Percentiles rank a stretch among this genome's conserved stretches.
phyloP scores from a whole-genome alignment of 2,888 invertebrate genomes.

The Drosophila merina region DNA sequence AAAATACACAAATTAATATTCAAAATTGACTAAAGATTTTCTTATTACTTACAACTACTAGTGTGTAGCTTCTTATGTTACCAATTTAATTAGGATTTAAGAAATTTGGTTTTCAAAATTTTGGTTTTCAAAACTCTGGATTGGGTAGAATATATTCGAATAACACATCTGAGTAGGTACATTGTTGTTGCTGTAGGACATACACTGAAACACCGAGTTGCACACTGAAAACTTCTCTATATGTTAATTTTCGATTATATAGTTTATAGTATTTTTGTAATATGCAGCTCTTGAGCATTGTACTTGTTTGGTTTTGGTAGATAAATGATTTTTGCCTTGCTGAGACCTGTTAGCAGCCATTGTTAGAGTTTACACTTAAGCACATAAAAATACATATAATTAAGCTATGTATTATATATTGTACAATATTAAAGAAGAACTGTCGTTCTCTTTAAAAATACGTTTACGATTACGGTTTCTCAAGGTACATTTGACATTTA shows the following conservation, averaged over 20 bases:
- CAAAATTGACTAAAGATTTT: constrained; percentile 59
- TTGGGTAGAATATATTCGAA: not conserved
- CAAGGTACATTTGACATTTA: constrained; percentile 77
- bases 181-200: constrained; percentile 29
- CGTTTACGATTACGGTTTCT: constrained; percentile 47
- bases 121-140: constrained; percentile 5
- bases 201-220: constrained; percentile 47
- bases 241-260: constrained; percentile 24
- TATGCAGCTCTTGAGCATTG: constrained; percentile 60
- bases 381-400: constrained; percentile 10
- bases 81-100: not conserved
- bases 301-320: constrained; percentile 55
- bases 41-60: constrained; percentile 8
- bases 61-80: constrained; percentile 1
- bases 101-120: constrained; percentile 8
- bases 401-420: constrained; percentile 2
- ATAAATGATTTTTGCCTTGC: constrained; percentile 36
- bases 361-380: constrained; percentile 26
- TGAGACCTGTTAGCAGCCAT: constrained; percentile 53
- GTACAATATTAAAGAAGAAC: constrained; percentile 3
- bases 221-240: constrained; percentile 27
- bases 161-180: constrained; percentile 35
- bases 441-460: constrained; percentile 17
- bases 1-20: constrained; percentile 22
- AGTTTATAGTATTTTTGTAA: constrained; percentile 22